These are phyloP conservation scores for Chelonus formosanus DNA, from an alignment of 2,888 invertebrate species.

Conservation along the genomic window DNA sequence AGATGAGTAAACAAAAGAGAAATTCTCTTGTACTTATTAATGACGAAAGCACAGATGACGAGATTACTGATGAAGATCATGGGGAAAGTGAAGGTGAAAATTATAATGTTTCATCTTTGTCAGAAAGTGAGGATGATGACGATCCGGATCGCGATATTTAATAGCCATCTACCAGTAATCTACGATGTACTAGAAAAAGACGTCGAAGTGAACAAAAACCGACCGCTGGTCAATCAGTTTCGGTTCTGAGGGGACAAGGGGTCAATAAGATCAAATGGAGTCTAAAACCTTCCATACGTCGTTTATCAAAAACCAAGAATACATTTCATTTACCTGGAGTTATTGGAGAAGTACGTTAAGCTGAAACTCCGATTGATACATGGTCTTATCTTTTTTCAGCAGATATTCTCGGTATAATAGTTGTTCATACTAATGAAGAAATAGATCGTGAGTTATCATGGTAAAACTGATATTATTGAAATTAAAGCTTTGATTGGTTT, in stretches of 20 bases:
- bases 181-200: not conserved
- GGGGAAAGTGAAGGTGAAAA: not conserved
- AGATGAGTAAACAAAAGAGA: constrained; percentile 1
- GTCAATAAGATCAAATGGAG: not conserved
- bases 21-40: not conserved
- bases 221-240: not conserved
- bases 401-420: constrained; percentile 30
- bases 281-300: too few species aligned
- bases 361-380: constrained; percentile 23
- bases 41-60: too few species aligned
- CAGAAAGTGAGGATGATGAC: constrained; percentile 2
- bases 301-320: too few species aligned
- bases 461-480: constrained; percentile 30
- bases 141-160: not conserved
- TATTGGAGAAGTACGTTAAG: constrained; percentile 22
- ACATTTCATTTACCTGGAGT: constrained; percentile 22
- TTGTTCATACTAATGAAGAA: constrained; percentile 31
- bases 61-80: too few species aligned
- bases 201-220: not conserved
- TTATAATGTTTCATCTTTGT: not conserved
- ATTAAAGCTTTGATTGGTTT: constrained; percentile 36
- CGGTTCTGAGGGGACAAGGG: not conserved
- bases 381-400: constrained; percentile 25
- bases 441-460: constrained; percentile 14
- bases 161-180: not conserved